phyloP scores from a whole-genome alignment of 1,140 invertebrate genomes.

The Drosophila erecta region DNA sequence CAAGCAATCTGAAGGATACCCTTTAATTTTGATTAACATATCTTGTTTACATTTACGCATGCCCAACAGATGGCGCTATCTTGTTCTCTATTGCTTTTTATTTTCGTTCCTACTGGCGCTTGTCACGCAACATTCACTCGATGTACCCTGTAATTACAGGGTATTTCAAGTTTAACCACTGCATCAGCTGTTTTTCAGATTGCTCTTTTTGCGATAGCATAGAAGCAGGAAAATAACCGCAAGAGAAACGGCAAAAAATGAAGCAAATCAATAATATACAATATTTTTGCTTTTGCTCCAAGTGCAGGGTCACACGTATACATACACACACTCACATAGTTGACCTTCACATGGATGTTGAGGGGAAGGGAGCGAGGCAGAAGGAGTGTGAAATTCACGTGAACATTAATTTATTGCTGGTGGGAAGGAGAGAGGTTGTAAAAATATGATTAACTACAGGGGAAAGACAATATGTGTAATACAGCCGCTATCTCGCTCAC shows the following conservation, averaged over 20 bases:
- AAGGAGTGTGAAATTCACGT: conserved; percentile 24
- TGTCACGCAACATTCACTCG: conserved; percentile 18
- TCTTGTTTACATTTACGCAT: conserved; percentile 1
- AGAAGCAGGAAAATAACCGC: conserved; percentile 28
- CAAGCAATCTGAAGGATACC: background rate
- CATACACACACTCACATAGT: conserved; percentile 25
- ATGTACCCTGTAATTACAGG: background rate
- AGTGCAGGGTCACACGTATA: conserved; percentile 66
- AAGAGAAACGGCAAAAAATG: conserved; percentile 16
- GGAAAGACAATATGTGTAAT: conserved; percentile 7
- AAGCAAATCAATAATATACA: conserved; percentile 69
- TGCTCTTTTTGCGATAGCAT: conserved; percentile 1
- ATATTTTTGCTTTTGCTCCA: conserved; percentile 50
- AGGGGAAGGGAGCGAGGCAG: background rate
- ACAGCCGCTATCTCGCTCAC: conserved; percentile 11
- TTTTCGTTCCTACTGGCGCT: background rate
- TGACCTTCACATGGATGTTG: conserved; percentile 56
- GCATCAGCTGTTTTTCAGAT: conserved; percentile 34
- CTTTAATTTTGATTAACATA: background rate
- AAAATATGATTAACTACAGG: conserved; percentile 42
- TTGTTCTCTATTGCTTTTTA: conserved; percentile 7
- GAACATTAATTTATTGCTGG: background rate
- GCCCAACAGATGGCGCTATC: conserved; percentile 22
- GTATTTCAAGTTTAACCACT: conserved; percentile 11
- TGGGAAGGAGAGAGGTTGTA: conserved; percentile 21